Conservation (phyloP, 2,113 vertebrate genomes). For the Salvelinus namaycush region DNA sequence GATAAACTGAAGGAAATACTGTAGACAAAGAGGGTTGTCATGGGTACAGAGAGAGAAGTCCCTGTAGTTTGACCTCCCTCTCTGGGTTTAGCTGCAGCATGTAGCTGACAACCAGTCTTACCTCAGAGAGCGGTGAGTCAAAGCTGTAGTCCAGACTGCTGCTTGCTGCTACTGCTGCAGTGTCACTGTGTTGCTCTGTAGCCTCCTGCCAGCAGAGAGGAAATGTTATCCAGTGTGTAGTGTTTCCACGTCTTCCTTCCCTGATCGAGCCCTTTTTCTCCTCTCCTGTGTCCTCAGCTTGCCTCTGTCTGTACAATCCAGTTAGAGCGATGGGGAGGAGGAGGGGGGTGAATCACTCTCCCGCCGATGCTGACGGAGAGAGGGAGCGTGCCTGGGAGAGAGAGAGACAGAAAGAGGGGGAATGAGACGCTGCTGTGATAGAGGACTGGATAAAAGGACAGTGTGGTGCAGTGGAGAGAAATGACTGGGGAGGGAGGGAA, state of each 20-base stretch:
- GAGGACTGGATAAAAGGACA: slow-evolving; percentile 10
- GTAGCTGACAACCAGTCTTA: slow-evolving; percentile 34
- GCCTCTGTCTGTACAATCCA: slow-evolving; percentile 52
- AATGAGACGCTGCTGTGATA: slow-evolving; percentile 11
- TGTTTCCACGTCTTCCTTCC: slow-evolving; percentile 6
- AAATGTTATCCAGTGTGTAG: slow-evolving; percentile 47
- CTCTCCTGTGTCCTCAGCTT: slow-evolving; percentile 41
- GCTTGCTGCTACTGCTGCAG: slow-evolving; percentile 48
- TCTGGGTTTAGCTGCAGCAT: neutral
- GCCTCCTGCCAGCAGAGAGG: slow-evolving; percentile 44
- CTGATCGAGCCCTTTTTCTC: slow-evolving; percentile 14
- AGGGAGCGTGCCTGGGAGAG: slow-evolving; percentile 16
- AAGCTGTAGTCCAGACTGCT: slow-evolving; percentile 40
- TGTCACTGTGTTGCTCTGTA: slow-evolving; percentile 37
- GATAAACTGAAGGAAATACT: no score
- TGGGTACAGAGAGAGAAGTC: no score
- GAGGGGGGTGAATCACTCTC: slow-evolving; percentile 27
- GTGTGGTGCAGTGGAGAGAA: slow-evolving; percentile 44
- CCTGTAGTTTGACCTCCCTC: no score
- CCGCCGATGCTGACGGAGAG: slow-evolving; percentile 51
- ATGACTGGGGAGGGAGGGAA: slow-evolving; percentile 29
- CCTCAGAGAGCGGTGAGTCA: slow-evolving; percentile 44
- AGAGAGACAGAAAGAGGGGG: slow-evolving; percentile 35
- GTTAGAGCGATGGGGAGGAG: slow-evolving; percentile 44
- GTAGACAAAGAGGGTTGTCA: no score